Evolutionary conservation across 2,888 invertebrate species (phyloP), one percentile per base, ranked within the genome.

Genomic region (Chaetoderma sp.): DNA sequence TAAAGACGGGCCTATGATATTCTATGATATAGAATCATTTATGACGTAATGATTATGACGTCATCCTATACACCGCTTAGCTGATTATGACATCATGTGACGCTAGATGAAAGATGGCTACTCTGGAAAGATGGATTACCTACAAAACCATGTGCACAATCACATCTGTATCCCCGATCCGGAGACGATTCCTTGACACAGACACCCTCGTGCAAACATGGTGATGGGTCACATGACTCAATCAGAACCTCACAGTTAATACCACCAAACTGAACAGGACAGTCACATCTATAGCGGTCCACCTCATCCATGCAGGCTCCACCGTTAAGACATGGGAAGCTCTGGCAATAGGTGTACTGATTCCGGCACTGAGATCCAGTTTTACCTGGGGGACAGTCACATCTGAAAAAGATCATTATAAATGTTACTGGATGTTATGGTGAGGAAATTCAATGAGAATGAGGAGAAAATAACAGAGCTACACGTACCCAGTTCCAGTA

Each of bases 281-380:
- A 96, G 44, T 90, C 86, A 81, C 96, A 96, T 75, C 90, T 89
- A 86, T 91, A 95, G 50, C 68, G 63, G 49, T 72, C 73, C 16
- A 56, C 72, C 36, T 67, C 67, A 49, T 73, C 71, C 4, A 66
- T 21, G 63, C 81, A 82, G 0, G 69, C 71, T 5, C 68, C 95
- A 0, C 95, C 95, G 77, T 97, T 96, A 78, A 95, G 95, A 82
- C 96, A 96, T 0, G 96, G 96, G 86, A 95, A 95, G 0, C 94
- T 94, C 62, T 93, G 92, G 84, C 96, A 96, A 83, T 96, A 95
- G 86, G 96, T 95, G 54, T 95, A 93, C 78, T 95, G 93, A 2
- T 91, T 89, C 80, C 95, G 94, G 83, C 96, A 96, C 13, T 60
- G 50, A 18, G 33, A 16, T 13, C 81, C 81, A 13, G 73, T 72